phyloP scores from a whole-genome alignment of 2,888 invertebrate genomes.

The Coleophora flavipennella region DNA sequence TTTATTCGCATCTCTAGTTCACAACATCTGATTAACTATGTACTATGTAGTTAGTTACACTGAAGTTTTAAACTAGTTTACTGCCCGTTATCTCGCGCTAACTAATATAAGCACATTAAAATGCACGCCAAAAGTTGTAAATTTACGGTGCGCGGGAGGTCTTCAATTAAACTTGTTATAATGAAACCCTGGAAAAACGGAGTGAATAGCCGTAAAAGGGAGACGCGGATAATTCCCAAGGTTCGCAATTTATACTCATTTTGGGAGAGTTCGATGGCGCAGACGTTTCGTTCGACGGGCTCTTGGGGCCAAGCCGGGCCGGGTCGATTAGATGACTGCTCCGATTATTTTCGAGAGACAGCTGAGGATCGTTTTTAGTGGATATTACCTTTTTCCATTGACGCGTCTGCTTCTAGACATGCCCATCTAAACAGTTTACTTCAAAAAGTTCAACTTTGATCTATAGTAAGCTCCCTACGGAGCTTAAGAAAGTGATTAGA shows the following conservation, averaged over 20 bases:
- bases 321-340: constrained; percentile 42
- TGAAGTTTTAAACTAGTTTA: constrained; percentile 48
- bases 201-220: constrained; percentile 48
- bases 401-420: too few relatives aligned
- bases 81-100: constrained; percentile 34
- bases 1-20: constrained; percentile 29
- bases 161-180: constrained; percentile 69
- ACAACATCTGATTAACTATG: too few relatives aligned
- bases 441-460: too few relatives aligned
- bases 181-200: constrained; percentile 60
- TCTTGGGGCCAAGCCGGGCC: constrained; percentile 13
- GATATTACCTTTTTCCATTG: constrained; percentile 1
- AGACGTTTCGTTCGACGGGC: constrained; percentile 35
- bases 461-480: too few relatives aligned
- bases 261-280: constrained; percentile 47
- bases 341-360: constrained; percentile 22
- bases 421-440: too few relatives aligned
- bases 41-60: constrained; percentile 28
- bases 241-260: constrained; percentile 63
- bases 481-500: too few relatives aligned
- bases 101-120: constrained; percentile 58
- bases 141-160: constrained; percentile 64
- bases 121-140: constrained; percentile 63
- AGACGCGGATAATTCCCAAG: constrained; percentile 59
- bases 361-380: constrained; percentile 21